Evolutionary conservation across 37 sponge, comb jelly and placozoan species (phyloP).

Genomic region (Tethya wilhelma): DNA sequence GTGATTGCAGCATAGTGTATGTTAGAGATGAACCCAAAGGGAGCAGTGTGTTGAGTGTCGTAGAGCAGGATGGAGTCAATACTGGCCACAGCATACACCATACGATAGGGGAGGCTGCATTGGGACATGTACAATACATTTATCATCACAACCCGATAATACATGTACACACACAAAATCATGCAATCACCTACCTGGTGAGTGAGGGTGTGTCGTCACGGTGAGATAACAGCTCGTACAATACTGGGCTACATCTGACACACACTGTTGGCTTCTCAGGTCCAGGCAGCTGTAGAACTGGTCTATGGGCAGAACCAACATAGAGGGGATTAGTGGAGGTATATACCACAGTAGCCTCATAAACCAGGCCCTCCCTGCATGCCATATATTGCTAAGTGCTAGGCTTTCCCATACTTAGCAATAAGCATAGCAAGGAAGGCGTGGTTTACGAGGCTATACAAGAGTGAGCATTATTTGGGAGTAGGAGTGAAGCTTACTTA

Average conservation of each 20-base stretch:
- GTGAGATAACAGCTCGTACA: constrained; percentile 61
- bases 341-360: too few species aligned
- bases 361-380: too few species aligned
- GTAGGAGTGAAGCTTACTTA: too few species aligned
- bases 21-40: constrained; percentile 81
- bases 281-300: constrained; percentile 83
- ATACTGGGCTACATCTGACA: constrained; percentile 84
- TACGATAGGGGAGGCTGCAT: constrained; percentile 88
- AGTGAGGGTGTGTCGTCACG: neutral
- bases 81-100: constrained; percentile 96
- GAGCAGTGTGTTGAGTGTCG: constrained; percentile 88
- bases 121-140: neutral
- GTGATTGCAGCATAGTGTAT: constrained; percentile 96
- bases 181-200: neutral
- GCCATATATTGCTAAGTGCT: too few species aligned
- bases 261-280: constrained; percentile 84
- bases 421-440: too few species aligned
- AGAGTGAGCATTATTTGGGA: too few species aligned
- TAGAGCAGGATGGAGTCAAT: constrained; percentile 83
- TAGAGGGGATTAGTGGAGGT: too few species aligned
- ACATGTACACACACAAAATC: neutral
- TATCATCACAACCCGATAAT: neutral
- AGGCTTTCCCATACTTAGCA: too few species aligned
- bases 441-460: too few species aligned
- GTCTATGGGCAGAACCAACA: constrained; percentile 57